A percentile compares a stretch with the other conserved stretches of the same genome.
These are phyloP conservation scores for Gallinago jamesoni DNA, from an alignment of 2,113 vertebrate species.

Conservation along the genomic window DNA sequence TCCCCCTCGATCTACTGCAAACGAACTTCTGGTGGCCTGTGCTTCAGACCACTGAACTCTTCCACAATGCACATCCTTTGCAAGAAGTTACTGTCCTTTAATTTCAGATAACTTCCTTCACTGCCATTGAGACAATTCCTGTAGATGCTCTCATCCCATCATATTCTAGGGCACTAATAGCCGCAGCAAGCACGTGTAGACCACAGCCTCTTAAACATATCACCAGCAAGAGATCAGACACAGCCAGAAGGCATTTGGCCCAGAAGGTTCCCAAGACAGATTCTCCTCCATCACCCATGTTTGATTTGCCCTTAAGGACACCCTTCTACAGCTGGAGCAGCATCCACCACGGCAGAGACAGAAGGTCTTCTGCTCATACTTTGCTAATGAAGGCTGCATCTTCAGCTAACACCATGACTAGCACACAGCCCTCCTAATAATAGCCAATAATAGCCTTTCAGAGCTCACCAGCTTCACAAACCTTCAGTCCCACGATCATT, in stretches of 20 bases:
- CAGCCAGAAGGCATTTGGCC: background rate
- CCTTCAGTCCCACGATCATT: background rate
- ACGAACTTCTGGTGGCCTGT: background rate
- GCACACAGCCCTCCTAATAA: background rate
- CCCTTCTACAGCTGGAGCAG: background rate
- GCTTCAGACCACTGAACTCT: background rate
- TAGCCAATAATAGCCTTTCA: background rate
- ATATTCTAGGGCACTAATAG: fast-evolving
- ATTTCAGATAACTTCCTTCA: background rate
- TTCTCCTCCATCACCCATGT: background rate
- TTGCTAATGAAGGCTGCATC: background rate
- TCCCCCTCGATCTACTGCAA: fast-evolving
- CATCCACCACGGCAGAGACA: background rate
- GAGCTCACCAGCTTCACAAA: background rate
- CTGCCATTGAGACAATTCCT: background rate
- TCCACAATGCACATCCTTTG: background rate
- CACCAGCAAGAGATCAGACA: background rate
- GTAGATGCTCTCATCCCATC: background rate
- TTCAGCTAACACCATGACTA: background rate
- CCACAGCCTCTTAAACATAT: background rate
- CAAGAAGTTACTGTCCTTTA: background rate
- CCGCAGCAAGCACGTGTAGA: fast-evolving
- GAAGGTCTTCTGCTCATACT: background rate
- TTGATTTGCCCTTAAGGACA: background rate
- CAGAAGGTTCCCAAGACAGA: background rate